Percentiles rank a stretch among this genome's conserved stretches.
Conservation (phyloP, 2,888 invertebrate species). For the Aphrophora alni region DNA sequence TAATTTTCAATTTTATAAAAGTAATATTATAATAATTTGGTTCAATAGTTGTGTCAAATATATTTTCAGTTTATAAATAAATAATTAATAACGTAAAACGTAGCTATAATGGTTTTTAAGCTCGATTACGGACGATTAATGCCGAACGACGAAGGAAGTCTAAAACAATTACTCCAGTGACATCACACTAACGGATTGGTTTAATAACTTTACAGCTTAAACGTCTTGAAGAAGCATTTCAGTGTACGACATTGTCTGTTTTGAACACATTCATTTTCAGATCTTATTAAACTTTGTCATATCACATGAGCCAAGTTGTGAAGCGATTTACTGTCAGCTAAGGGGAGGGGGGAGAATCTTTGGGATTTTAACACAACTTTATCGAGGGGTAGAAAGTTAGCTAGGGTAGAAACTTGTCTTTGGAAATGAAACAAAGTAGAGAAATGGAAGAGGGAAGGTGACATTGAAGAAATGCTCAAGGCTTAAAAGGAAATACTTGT, state of each 20-base stretch:
- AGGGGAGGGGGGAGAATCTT: constrained; percentile 10
- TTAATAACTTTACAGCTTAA: neutral
- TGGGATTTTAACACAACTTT: constrained; percentile 27
- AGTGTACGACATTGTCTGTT: constrained; percentile 27
- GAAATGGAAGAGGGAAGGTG: constrained; percentile 19
- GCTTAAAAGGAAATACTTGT: constrained; percentile 3
- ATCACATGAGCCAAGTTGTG: constrained; percentile 28
- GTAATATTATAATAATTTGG: no score
- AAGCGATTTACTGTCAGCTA: constrained; percentile 10
- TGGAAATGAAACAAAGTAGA: constrained; percentile 26
- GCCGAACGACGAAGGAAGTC: neutral
- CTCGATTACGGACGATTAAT: no score
- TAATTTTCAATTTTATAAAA: no score
- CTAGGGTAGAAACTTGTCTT: constrained; percentile 6
- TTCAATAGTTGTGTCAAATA: no score
- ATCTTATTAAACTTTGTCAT: constrained; percentile 40
- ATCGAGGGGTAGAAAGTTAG: constrained; percentile 31
- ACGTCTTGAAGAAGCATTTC: neutral
- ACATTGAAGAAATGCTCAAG: constrained; percentile 22
- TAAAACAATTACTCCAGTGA: neutral
- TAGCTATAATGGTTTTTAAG: no score
- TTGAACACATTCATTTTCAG: constrained; percentile 38
- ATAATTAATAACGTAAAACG: no score
- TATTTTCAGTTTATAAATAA: no score
- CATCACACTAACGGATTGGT: neutral